These are phyloP conservation scores for Siphonodentalium dalli DNA, from an alignment of 2,888 invertebrate genomes.

Conservation along the genomic window DNA sequence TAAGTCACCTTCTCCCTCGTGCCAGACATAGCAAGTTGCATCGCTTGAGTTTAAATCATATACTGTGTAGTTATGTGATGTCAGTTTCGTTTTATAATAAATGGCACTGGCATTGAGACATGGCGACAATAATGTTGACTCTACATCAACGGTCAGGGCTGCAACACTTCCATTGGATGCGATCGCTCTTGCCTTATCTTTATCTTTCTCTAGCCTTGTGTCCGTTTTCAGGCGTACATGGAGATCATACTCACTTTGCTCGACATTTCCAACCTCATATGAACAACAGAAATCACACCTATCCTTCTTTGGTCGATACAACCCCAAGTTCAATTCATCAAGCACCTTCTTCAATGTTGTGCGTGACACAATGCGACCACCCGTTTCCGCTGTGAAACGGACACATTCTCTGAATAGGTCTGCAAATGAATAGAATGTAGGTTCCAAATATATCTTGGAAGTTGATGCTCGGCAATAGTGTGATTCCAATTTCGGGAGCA, in stretches of 20 bases:
- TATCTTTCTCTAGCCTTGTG: constrained; percentile 1
- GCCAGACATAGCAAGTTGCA: constrained; percentile 24
- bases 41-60: constrained; percentile 15
- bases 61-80: constrained; percentile 21
- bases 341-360: constrained; percentile 13
- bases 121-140: constrained; percentile 13
- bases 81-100: constrained; percentile 22
- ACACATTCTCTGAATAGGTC: constrained; percentile 10
- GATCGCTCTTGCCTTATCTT: constrained; percentile 16
- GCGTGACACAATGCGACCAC: constrained; percentile 2
- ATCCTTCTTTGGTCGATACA: constrained; percentile 21
- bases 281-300: constrained; percentile 18
- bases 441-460: constrained; percentile 22
- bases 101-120: constrained; percentile 14
- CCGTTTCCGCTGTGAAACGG: background rate
- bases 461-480: constrained; percentile 25
- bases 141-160: constrained; percentile 19
- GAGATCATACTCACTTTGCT: constrained; percentile 3
- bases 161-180: constrained; percentile 8
- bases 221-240: constrained; percentile 14
- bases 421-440: constrained; percentile 11
- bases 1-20: constrained; percentile 26
- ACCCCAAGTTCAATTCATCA: constrained; percentile 13
- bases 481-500: constrained; percentile 22
- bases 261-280: constrained; percentile 9